Conservation (phyloP, 2,797 vertebrate genomes). For the Percopsis omiscomaycus region DNA sequence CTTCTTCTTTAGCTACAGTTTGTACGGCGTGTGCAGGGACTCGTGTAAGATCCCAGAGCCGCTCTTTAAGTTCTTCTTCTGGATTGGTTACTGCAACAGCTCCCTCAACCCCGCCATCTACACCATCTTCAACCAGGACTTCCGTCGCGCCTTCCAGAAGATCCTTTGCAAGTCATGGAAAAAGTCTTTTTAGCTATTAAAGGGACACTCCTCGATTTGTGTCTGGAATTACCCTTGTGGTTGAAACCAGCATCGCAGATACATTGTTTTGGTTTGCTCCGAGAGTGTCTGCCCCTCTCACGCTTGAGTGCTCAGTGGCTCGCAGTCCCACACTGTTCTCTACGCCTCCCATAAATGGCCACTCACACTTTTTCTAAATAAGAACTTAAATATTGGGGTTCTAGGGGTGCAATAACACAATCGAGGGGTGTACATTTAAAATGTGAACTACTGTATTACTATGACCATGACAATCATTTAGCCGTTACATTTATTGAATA, state of each 20-base stretch:
- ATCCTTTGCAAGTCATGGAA: constrained; percentile 87
- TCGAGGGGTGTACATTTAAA: no score
- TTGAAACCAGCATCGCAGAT: no score
- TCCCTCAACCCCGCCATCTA: constrained; percentile 95
- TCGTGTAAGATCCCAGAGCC: constrained; percentile 84
- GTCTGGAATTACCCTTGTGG: no score
- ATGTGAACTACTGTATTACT: constrained; percentile 2
- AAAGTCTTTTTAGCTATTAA: constrained; percentile 77
- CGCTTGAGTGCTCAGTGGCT: no score
- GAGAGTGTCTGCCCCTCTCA: no score
- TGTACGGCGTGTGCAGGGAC: constrained; percentile 88
- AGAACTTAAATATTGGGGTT: no score
- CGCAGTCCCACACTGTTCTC: no score
- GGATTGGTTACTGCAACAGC: constrained; percentile 97
- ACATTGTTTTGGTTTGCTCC: no score
- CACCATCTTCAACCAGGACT: constrained; percentile 95
- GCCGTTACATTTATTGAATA: constrained; percentile 15
- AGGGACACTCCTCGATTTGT: neutral
- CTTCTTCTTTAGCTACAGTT: constrained; percentile 94
- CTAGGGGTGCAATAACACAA: no score
- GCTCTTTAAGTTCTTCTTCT: constrained; percentile 96
- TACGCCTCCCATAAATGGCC: no score
- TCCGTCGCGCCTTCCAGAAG: constrained; percentile 90
- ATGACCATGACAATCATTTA: constrained; percentile 25
- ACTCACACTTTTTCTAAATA: no score